Evolutionary conservation across 2,797 vertebrate genomes (phyloP), one percentile per base, ranked within the genome.

Genomic region (Coracias cyanogaster): DNA sequence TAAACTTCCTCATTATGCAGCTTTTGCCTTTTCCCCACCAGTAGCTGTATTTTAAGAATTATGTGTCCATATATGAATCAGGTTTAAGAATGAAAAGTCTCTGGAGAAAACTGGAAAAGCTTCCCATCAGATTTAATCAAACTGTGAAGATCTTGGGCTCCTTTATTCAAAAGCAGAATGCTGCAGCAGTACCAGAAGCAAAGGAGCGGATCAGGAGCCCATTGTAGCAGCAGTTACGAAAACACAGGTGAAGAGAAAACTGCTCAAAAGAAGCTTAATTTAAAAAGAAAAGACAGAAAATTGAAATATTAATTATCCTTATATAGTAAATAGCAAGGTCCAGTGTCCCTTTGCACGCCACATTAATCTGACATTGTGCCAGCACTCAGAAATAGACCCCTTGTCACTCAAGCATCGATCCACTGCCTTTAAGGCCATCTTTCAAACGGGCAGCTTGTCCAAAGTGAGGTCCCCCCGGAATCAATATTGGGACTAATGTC

Each of bases 1-100:
- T 52, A 39, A 92, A 54, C 29, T 80, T 65, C 52, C 81, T 95
- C 85, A 60, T 94, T 96, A 96, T 41, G 69, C 61, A 82, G 28
- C 67, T 86, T 86, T 9, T 81, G 29, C 60, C 16, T 94, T 94
- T 71, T 65, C 52, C 58, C 51, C 77, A 81, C 14, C 74, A 78
- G 39, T 8, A 82, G 43, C 4, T 52, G 15, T 37, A 86, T 83
- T 90, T 93, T 67, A 86, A 92, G 51, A 82, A 96, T 41, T 28
- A 12, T 0, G 1, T 57, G 48, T 66, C 80, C 74, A 52, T 45
- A 33, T 22, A 64, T 16, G 64, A 83, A 72, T 15, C 12, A 74
- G n/a, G 26, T 29, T 83, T 45, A 64, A 43, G 29, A 90, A 83
- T 19, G 39, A 78, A 55, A 76, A 82, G 16, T 26, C 1, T 55